phyloP scores from a whole-genome alignment of 1,140 invertebrate genomes.

The Agrilus planipennis region DNA sequence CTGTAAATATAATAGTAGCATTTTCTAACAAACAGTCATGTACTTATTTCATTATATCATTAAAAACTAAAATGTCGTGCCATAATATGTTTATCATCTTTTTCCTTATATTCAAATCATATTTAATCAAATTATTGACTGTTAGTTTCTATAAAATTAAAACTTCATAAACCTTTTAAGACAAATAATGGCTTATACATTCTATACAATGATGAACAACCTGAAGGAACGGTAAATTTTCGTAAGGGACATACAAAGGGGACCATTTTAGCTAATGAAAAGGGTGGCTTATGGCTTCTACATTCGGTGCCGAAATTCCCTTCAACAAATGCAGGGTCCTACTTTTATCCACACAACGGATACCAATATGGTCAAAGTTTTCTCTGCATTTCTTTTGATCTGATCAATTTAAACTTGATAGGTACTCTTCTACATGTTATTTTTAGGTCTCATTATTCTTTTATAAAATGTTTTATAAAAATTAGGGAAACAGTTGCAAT shows the following conservation, averaged over 20 bases:
- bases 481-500: constrained; percentile 48
- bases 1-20: too few species aligned
- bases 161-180: too few species aligned
- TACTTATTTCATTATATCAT: too few species aligned
- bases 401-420: constrained; percentile 52
- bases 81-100: constrained; percentile 31
- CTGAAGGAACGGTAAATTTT: constrained; percentile 41
- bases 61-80: too few species aligned
- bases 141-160: not conserved
- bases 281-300: constrained; percentile 74
- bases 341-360: constrained; percentile 63
- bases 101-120: not conserved
- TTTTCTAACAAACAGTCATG: too few species aligned
- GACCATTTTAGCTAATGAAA: constrained; percentile 56
- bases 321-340: constrained; percentile 35
- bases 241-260: constrained; percentile 77
- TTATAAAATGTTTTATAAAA: not conserved
- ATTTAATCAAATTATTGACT: constrained; percentile 1
- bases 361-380: constrained; percentile 72
- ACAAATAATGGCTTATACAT: constrained; percentile 38
- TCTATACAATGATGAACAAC: constrained; percentile 77
- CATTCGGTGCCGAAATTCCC: constrained; percentile 82
- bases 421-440: constrained; percentile 34
- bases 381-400: constrained; percentile 65
- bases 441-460: not conserved